A percentile compares a stretch with the other conserved stretches of the same genome.
phyloP scores from a whole-genome alignment of 64 coral and sea anemone species.

The Stylophora pistillata region DNA sequence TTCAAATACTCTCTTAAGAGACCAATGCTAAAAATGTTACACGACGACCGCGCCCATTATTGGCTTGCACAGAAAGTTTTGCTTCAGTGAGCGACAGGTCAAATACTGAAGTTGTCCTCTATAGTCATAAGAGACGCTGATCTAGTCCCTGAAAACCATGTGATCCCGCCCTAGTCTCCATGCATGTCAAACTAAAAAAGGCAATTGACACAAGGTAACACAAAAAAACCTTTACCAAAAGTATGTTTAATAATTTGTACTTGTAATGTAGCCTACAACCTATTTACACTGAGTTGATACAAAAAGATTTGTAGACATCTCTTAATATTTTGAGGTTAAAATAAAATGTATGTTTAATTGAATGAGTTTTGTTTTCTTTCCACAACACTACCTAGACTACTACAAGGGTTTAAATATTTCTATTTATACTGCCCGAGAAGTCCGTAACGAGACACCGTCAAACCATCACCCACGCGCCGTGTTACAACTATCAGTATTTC shows the following conservation, averaged over 20 bases:
- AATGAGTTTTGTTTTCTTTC: background rate
- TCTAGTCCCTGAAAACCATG: no score
- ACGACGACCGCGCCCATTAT: no score
- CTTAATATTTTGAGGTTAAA: slow-evolving; percentile 34
- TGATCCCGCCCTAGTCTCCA: background rate
- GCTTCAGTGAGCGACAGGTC: no score
- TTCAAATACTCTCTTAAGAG: no score
- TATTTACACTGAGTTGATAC: slow-evolving; percentile 48
- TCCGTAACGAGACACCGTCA: background rate
- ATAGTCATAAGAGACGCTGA: no score
- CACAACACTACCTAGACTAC: slow-evolving; percentile 37
- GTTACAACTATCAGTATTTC: background rate
- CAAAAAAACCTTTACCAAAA: background rate
- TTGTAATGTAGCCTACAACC: background rate
- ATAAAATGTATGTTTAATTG: slow-evolving; percentile 51
- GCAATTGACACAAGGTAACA: background rate
- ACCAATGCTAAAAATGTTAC: no score
- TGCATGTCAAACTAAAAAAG: background rate
- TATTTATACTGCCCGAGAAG: background rate
- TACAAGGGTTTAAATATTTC: slow-evolving; percentile 27
- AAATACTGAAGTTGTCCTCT: no score
- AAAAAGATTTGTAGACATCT: slow-evolving; percentile 43
- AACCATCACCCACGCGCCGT: background rate
- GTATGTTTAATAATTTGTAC: slow-evolving; percentile 50
- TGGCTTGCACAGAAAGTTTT: no score